Base-by-base conservation (phyloP, 2,888 invertebrate genomes). In the Rhopalosiphum nymphaeae region DNA sequence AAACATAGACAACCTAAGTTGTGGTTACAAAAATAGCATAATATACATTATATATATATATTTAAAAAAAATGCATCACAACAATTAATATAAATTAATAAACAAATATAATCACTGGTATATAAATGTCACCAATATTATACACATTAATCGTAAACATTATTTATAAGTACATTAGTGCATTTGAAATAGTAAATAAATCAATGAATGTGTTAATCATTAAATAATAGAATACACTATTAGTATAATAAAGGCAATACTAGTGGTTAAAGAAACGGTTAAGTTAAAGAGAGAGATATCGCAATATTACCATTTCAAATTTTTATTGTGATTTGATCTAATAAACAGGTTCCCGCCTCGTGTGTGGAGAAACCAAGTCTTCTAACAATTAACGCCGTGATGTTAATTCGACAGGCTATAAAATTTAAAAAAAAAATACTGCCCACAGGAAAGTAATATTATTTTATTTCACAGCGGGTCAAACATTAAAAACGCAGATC, bases 371-470 rank as follows among this genome's bases (percentile, higher is more conserved):
- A 93, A 93, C 44, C 84, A n/a, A 11, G 84, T 90, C 57, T 61
- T 36, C n/a, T 26, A 61, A 29, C 86, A 86, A 93, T 93, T 93
- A 93, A 93, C 93, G 85, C 44, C 84, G 1, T 1, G 46, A 61
- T 26, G 90, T 90, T 93, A 93, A 93, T 93, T 93, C 89, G 49
- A 46, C 36, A 42, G 49, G 85, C 61, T 29, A 85, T 85, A 92
- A 87, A 53, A 92, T 26, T n/a, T 84, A 44, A 46, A 87, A 53
- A 25, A 88, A 56, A 84, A 36, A 26, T n/a, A 85, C 93, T 85
- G 61, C 89, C 57, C 90, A 49, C 93, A 2, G 61, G 84, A 89
- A 61, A 90, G 85, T 11, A 61, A 61, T 93, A 26, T 36, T 56
- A 57, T 78, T 93, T 89, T 89, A 57, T 89, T 93, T 44, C 36